A percentile compares a stretch with the other conserved stretches of the same genome.
Conservation (phyloP, 2,797 vertebrate species). For the Poeciliopsis infans region DNA sequence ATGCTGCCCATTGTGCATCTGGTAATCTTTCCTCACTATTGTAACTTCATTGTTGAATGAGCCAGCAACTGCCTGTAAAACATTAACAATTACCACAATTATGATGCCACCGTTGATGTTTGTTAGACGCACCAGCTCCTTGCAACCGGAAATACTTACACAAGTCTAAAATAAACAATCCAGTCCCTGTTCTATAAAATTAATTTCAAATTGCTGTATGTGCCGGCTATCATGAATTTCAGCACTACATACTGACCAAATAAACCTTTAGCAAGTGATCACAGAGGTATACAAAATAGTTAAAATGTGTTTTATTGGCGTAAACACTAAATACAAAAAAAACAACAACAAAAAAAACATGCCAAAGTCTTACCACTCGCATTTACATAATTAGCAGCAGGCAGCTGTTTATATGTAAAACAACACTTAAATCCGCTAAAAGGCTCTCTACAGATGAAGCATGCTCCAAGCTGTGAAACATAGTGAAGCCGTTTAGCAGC, state of each 20-base stretch:
- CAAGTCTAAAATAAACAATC: neutral
- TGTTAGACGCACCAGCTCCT: neutral
- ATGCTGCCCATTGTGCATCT: neutral
- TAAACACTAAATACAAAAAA: neutral
- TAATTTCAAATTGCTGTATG: neutral
- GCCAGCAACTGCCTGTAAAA: neutral
- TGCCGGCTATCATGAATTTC: neutral
- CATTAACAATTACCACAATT: neutral
- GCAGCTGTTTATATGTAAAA: slow-evolving; percentile 19
- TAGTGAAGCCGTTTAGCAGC: slow-evolving; percentile 12
- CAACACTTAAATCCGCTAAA: slow-evolving; percentile 18
- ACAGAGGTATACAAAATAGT: neutral
- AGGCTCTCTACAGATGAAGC: slow-evolving; percentile 7
- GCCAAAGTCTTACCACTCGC: slow-evolving; percentile 1
- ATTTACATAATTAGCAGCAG: slow-evolving; percentile 21
- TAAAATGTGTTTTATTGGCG: neutral
- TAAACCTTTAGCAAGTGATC: neutral
- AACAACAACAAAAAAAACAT: neutral
- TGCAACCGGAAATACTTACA: neutral
- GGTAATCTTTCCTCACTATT: neutral
- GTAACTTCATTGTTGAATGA: neutral
- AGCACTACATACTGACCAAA: neutral
- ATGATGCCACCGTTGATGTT: neutral
- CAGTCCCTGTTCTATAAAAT: neutral
- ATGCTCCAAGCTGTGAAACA: slow-evolving; percentile 6